phyloP scores from a whole-genome alignment of 1,140 invertebrate genomes.

The Eciton burchellii region DNA sequence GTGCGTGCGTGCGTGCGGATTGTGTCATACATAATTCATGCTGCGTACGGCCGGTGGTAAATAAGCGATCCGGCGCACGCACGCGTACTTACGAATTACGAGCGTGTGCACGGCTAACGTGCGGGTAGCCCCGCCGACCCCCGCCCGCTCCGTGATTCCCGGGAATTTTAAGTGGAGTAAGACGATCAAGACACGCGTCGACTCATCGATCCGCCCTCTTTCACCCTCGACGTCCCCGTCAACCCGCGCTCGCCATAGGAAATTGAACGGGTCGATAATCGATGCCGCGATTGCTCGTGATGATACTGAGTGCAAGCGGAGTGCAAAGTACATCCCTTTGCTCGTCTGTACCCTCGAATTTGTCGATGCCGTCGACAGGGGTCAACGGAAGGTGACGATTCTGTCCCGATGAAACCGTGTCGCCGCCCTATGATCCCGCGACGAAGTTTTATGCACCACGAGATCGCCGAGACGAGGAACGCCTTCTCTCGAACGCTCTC shows the following conservation, averaged over 20 bases:
- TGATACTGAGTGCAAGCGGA: background rate
- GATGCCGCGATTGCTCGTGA: background rate
- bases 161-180: background rate
- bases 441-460: background rate
- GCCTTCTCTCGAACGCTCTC: too few relatives aligned
- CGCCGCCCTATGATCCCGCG: background rate
- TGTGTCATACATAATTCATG: conserved; percentile 65
- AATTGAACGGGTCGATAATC: background rate
- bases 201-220: background rate
- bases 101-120: background rate
- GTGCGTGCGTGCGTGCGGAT: conserved; percentile 20
- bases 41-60: conserved; percentile 54
- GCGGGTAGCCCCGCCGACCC: background rate
- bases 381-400: background rate
- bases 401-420: background rate
- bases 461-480: background rate
- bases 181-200: background rate
- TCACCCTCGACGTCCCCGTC: background rate
- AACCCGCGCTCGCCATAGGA: background rate
- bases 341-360: background rate
- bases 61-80: conserved; percentile 37
- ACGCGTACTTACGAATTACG: conserved; percentile 49
- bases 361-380: background rate
- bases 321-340: background rate
- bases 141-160: background rate